A percentile compares a stretch with the other conserved stretches of the same genome.
Evolutionary conservation across 2,113 vertebrate species (phyloP).

Genomic region (Aleadryas rufinucha): DNA sequence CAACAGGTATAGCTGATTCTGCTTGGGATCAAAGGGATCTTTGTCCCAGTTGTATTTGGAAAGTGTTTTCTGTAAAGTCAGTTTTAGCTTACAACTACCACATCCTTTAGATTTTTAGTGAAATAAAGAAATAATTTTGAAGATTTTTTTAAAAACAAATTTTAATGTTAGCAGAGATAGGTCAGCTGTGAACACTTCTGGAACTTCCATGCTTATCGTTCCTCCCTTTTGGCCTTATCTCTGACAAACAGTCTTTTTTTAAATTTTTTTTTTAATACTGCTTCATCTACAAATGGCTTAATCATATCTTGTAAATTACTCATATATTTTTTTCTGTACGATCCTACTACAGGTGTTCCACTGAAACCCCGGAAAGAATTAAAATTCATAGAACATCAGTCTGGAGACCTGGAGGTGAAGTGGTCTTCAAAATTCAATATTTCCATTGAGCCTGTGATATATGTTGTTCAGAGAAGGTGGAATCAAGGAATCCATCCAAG

Average conservation of each 20-base stretch:
- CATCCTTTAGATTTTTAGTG: background rate
- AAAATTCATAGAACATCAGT: constrained; percentile 81
- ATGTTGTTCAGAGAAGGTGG: constrained; percentile 91
- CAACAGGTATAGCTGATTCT: background rate
- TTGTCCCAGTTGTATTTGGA: background rate
- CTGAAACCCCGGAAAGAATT: constrained; percentile 94
- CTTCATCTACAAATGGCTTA: background rate
- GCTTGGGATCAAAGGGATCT: background rate
- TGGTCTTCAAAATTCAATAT: constrained; percentile 98
- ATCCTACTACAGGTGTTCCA: constrained; percentile 82
- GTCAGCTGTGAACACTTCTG: background rate
- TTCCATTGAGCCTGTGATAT: constrained; percentile 92
- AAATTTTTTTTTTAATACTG: background rate
- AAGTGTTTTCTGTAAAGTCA: background rate
- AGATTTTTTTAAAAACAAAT: background rate
- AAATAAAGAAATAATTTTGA: background rate
- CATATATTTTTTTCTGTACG: background rate
- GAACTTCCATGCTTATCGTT: background rate
- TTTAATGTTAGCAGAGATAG: background rate
- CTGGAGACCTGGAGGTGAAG: constrained; percentile 86
- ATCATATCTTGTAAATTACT: background rate
- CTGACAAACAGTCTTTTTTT: background rate
- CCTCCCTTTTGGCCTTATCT: background rate
- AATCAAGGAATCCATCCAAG: constrained; percentile 95
- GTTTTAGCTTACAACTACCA: background rate